Conservation (phyloP, 2,888 invertebrate genomes). For the Monochamus alternatus region DNA sequence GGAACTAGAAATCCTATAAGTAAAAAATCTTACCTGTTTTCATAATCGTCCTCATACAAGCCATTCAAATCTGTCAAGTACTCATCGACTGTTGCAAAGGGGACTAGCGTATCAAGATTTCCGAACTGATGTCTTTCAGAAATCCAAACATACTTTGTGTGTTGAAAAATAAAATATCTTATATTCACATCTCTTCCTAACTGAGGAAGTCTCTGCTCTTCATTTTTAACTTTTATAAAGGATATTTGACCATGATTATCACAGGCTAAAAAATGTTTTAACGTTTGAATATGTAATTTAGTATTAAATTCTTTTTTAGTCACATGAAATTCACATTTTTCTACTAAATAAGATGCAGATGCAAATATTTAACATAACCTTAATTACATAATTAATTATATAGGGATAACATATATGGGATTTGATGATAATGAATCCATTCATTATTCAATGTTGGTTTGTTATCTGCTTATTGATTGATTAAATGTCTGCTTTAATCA, state of each 20-base stretch:
- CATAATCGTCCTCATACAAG: constrained; percentile 74
- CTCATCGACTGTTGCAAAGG: constrained; percentile 69
- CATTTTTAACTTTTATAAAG: constrained; percentile 70
- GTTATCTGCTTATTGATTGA: too few species aligned
- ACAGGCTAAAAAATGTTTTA: constrained; percentile 67
- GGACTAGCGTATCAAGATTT: constrained; percentile 71
- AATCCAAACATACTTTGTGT: constrained; percentile 75
- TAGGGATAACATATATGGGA: too few species aligned
- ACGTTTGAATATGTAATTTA: too few species aligned
- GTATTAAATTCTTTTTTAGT: too few species aligned
- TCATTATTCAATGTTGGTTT: too few species aligned
- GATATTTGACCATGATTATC: constrained; percentile 71
- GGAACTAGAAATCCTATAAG: too few species aligned
- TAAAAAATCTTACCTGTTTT: constrained; percentile 73
- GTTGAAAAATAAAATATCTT: constrained; percentile 74
- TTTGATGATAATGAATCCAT: too few species aligned
- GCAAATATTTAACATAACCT: too few species aligned
- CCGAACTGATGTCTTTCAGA: constrained; percentile 72
- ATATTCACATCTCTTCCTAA: constrained; percentile 56
- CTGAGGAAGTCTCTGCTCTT: constrained; percentile 69
- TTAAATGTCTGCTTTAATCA: too few species aligned
- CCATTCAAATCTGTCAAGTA: constrained; percentile 74
- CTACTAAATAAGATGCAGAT: too few species aligned
- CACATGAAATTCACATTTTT: too few species aligned
- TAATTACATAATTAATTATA: too few species aligned